Conservation (phyloP, 1,140 invertebrate species). For the Calosoma granatense region DNA sequence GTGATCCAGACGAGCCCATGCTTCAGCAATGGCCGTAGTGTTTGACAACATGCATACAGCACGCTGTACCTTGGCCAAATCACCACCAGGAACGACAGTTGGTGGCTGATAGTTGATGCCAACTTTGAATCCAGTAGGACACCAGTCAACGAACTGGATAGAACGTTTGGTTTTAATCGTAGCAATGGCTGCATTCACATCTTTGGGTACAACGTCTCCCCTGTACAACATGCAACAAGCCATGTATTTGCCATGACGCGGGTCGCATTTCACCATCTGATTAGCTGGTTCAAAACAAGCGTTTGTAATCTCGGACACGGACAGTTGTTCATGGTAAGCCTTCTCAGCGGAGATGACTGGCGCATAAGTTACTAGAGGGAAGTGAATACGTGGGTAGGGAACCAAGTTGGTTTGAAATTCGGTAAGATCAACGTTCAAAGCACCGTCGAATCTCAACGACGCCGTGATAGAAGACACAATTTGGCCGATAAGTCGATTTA, state of each 20-base stretch:
- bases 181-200: constrained; percentile 68
- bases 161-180: constrained; percentile 62
- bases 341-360: constrained; percentile 56
- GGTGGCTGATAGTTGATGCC: constrained; percentile 58
- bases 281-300: constrained; percentile 70
- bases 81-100: constrained; percentile 57
- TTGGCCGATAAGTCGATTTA: constrained; percentile 63
- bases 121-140: constrained; percentile 57
- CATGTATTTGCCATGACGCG: constrained; percentile 59
- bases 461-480: constrained; percentile 64
- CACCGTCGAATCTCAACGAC: constrained; percentile 72
- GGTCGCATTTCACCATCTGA: constrained; percentile 75
- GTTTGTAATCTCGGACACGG: constrained; percentile 62
- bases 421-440: constrained; percentile 71
- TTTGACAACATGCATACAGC: constrained; percentile 71
- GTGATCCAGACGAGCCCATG: constrained; percentile 60
- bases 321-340: constrained; percentile 56
- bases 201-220: constrained; percentile 69
- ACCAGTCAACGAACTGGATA: constrained; percentile 55
- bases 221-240: constrained; percentile 64
- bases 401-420: constrained; percentile 72
- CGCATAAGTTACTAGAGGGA: constrained; percentile 66
- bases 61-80: constrained; percentile 52
- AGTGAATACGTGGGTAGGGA: constrained; percentile 66
- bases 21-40: constrained; percentile 68